Evolutionary conservation across 2,888 invertebrate species (phyloP), one percentile per base, ranked within the genome.

Genomic region (Parnassius apollo): DNA sequence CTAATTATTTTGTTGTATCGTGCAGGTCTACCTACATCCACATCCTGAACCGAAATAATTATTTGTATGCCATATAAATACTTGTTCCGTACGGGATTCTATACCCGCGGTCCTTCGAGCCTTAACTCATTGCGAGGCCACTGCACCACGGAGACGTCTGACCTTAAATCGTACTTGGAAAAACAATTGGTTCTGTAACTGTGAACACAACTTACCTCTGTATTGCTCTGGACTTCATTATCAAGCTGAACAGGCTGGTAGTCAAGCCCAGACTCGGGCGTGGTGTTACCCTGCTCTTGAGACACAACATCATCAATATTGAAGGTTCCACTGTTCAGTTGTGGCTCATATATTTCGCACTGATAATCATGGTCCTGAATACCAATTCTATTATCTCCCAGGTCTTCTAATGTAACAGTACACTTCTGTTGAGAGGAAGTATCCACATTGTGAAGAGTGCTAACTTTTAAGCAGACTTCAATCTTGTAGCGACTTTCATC

Each of bases 191-290:
- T 25, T 25, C 0, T 25, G 2, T 11, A 46, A 46, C 46, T 46
- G 11, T 46, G n/a, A 42, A 42, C 13, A 4, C 11, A 53, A 80
- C 87, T 84, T 62, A 91, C 90, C 62, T 71, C 78, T 65, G 80
- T 72, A 61, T 85, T 77, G 0, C 80, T 72, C 61, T 88, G 82
- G 0, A 89, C 83, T 76, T 91, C 90, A 78, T 88, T 91, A 62
- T 83, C 85, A 18, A 89, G 78, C 62, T 82, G 78, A 0, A 90
- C 72, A 0, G 86, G 84, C 61, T 67, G 71, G 56, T 78, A 74
- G 2, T 69, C 72, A 55, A 69, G 57, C 2, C 65, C 62, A 8
- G 70, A 54, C 56, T 80, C 80, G 1, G 69, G 65, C 45, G 63
- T 68, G 13, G 70, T 61, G 22, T 62, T 72, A 2, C 66, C 66